A percentile compares a stretch with the other conserved stretches of the same genome.
Conservation (phyloP, 2,113 vertebrate species). For the Typhlomys cinereus region DNA sequence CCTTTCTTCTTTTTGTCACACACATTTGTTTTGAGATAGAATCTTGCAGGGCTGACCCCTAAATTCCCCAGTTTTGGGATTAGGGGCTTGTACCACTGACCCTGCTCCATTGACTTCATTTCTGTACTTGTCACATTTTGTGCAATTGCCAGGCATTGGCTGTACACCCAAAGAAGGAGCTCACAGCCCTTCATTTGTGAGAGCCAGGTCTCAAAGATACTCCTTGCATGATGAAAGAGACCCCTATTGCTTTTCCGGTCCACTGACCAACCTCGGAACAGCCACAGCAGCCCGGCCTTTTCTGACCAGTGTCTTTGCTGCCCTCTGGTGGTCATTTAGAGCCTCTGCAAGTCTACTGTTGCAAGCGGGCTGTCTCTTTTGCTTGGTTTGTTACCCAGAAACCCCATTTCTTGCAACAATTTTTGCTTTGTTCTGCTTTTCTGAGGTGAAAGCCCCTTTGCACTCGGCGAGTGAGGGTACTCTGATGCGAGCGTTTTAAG, state of each 20-base stretch:
- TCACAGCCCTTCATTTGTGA: background rate
- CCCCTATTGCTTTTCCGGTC: background rate
- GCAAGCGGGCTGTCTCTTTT: background rate
- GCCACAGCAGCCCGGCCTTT: no score
- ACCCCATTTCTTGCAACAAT: background rate
- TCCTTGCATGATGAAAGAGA: background rate
- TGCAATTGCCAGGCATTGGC: background rate
- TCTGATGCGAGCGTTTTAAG: background rate
- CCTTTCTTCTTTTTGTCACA: background rate
- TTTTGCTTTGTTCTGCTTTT: background rate
- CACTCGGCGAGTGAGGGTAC: background rate
- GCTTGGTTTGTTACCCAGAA: background rate
- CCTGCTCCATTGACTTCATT: background rate
- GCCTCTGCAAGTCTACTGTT: background rate
- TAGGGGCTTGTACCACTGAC: background rate
- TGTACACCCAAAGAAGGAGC: background rate
- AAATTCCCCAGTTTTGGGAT: background rate
- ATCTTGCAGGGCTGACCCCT: background rate
- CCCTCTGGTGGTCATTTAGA: conserved; percentile 64
- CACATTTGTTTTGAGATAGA: background rate
- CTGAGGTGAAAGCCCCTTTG: background rate
- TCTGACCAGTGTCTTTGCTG: conserved; percentile 59
- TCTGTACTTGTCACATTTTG: background rate
- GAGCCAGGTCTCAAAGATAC: background rate
- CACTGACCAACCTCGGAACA: background rate